Conservation (phyloP, 2,888 invertebrate species). For the Stenolophus ochropezus region DNA sequence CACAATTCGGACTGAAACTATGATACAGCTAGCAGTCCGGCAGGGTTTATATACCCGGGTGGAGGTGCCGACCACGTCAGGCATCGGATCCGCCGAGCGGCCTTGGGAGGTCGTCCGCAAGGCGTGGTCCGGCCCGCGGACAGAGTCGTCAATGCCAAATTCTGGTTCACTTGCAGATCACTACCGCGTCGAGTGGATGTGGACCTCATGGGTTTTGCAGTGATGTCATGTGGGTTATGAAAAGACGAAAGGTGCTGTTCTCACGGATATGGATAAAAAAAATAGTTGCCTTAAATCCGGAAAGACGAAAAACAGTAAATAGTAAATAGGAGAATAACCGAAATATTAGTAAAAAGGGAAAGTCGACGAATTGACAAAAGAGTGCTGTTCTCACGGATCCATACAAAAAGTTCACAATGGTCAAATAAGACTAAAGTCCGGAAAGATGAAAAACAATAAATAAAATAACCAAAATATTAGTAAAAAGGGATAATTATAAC, state of each 20-base stretch:
- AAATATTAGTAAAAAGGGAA: too few relatives aligned
- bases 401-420: too few relatives aligned
- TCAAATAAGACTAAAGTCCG: too few relatives aligned
- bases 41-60: constrained; percentile 6
- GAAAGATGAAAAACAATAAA: too few relatives aligned
- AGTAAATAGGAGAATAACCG: too few relatives aligned
- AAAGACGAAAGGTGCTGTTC: neutral
- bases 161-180: constrained; percentile 40
- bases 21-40: neutral
- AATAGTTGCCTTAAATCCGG: too few relatives aligned
- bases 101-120: constrained; percentile 61
- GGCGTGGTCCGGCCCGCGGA: constrained; percentile 2
- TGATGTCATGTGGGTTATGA: neutral
- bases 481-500: too few relatives aligned
- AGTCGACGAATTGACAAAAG: too few relatives aligned
- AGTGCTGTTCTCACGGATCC: too few relatives aligned
- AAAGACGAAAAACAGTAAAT: too few relatives aligned
- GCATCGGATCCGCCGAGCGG: constrained; percentile 24
- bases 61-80: constrained; percentile 20
- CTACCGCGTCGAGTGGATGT: constrained; percentile 21
- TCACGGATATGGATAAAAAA: neutral
- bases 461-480: too few relatives aligned
- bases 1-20: constrained; percentile 25
- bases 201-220: neutral
- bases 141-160: constrained; percentile 39